Evolutionary conservation across 2,888 invertebrate species (phyloP), one percentile per base, ranked within the genome.

Genomic region (Camponotus fellah): DNA sequence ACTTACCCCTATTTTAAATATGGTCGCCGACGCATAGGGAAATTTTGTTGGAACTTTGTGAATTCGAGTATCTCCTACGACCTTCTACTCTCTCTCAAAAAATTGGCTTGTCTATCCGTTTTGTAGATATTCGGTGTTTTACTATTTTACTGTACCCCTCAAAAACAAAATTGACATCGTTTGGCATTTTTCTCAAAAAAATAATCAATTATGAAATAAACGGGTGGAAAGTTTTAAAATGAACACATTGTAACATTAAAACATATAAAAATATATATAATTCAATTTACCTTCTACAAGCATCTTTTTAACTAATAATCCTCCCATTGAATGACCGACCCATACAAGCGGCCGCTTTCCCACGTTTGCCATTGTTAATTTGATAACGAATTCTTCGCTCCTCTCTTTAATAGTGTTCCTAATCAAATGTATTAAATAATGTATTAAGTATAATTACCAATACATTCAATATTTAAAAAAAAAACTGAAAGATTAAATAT

Each of bases 321-420:
- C 99, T 85, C 99, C 99, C 99, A 99, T 99, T 2, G 99, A 99
- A 95, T 99, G 99, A 0, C 98, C 97, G 32, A 99, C 96, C 98
- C 99, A 99, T 49, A 99, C 96, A 43, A 98, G 96, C 0, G 98
- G 98, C 83, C 97, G 96, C 85, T 96, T 95, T 0, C 99, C 99
- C 12, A 99, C 96, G 74, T 97, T 97, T 34, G 98, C 97, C 91
- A 96, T 95, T 74, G 96, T 93, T 76, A 99, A 95, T 86, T 97
- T 97, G 32, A 96, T 95, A 17, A 97, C 94, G 76, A 98, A 95
- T 83, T 97, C 96, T 46, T 95, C 94, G 74, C 97, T 97, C 84
- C 98, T 95, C 60, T 96, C 96, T 86, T 96, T 96, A 87, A 98
- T 96, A 65, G 96, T 96, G 75, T 95, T 95, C 84, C 95, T 94